Evolutionary conservation across 2,113 vertebrate species (phyloP), one percentile per base, ranked within the genome.

Genomic region (Antechinus stuartii): DNA sequence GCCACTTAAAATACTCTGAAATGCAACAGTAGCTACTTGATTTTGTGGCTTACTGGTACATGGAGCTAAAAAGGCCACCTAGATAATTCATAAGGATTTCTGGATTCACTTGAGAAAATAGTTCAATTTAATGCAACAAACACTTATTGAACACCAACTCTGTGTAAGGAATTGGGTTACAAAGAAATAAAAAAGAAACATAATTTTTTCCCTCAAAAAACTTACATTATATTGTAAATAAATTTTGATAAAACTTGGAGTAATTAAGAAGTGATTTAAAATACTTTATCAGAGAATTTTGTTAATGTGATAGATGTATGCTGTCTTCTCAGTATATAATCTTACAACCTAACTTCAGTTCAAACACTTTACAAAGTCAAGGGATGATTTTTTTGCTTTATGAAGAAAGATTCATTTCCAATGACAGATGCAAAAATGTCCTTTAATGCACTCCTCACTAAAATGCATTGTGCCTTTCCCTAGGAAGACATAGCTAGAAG

Each of bases 51-150:
- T 95, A 57, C 3, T 94, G 47, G 50, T 26, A 22, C n/a, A 61
- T 16, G 84, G 14, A 25, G 94, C 92, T n/a, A 26, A 92, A 95
- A 95, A 93, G 42, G 56, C 8, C n/a, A 84, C 93, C 3, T 35
- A 95, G 52, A 92, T 68, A 97, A 95, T 54, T 50, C n/a, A 30
- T 24, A 30, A 93, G 26, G 30, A 93, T 90, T 91, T 54, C 90
- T 50, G 94, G 90, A 42, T 93, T 93, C 68, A 91, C 93, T 94
- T 91, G n/a, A 96, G 93, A 96, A 97, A 95, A 93, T 94, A 84
- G 95, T 90, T 61, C 89, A 26, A 94, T 92, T 55, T 91, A 30
- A 94, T 50, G 19, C 19, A 42, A 84, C 19, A 23, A 84, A 35
- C n/a, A 84, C 22, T 84, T 84, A 42, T 42, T 42, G n/a, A 84